phyloP scores from a whole-genome alignment of 2,113 vertebrate genomes.

The Campylomormyrus tamandua region DNA sequence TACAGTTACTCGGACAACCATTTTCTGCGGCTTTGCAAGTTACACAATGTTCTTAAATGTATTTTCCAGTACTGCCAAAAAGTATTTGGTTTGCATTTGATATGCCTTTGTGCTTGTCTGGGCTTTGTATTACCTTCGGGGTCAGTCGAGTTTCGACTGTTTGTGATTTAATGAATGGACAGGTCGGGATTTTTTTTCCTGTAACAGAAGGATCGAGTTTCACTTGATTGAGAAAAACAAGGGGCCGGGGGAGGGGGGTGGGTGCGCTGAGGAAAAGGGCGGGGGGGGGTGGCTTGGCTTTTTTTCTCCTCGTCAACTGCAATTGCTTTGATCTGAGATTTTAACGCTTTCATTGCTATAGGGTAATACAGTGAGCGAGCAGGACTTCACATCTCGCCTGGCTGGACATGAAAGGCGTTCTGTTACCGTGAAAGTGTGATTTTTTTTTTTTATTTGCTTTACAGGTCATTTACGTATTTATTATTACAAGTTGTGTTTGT shows the following conservation, averaged over 20 bases:
- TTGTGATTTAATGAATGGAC: conserved; percentile 50
- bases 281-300: not conserved
- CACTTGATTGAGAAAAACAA: conserved; percentile 69
- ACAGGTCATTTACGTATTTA: not conserved
- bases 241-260: conserved; percentile 17
- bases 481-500: not conserved
- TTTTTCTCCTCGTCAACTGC: not conserved
- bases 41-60: not conserved
- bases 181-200: conserved; percentile 13
- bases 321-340: not conserved
- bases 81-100: not conserved
- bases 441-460: not conserved
- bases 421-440: not conserved
- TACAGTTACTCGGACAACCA: conserved; percentile 35
- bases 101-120: not conserved
- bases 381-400: not conserved
- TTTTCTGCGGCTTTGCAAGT: conserved; percentile 31
- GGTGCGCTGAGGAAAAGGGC: not conserved
- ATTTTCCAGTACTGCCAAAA: not conserved
- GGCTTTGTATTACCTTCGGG: not conserved
- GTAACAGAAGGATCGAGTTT: conserved; percentile 50
- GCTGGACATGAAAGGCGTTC: not conserved
- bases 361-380: not conserved
- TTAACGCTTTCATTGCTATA: conserved; percentile 5
- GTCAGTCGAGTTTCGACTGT: not conserved